These are phyloP conservation scores for Drosophila persimilis DNA, from an alignment of 1,140 invertebrate genomes.

Conservation along the genomic window DNA sequence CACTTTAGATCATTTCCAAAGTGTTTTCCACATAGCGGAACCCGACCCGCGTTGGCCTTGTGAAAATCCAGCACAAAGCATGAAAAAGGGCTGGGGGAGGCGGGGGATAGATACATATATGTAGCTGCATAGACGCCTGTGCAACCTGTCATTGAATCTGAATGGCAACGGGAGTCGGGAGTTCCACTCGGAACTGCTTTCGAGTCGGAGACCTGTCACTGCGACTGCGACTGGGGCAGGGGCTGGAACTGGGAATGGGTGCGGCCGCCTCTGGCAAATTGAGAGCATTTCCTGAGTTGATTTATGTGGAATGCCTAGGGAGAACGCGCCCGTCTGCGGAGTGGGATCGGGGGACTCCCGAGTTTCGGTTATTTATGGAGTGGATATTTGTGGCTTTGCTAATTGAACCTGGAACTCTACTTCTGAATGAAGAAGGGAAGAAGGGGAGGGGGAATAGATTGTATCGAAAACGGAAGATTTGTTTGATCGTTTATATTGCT, in stretches of 20 bases:
- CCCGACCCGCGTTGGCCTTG: conserved; percentile 41
- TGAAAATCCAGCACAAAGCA: conserved; percentile 32
- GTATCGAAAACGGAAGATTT: no score
- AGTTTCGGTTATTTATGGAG: conserved; percentile 40
- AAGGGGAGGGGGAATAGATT: not conserved
- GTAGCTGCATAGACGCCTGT: not conserved
- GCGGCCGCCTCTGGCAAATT: conserved; percentile 54
- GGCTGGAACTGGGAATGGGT: conserved; percentile 24
- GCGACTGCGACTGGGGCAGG: not conserved
- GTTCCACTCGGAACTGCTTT: conserved; percentile 21
- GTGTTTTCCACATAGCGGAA: conserved; percentile 37
- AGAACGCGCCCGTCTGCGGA: conserved; percentile 2
- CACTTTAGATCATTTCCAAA: conserved; percentile 38
- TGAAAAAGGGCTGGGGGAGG: conserved; percentile 16
- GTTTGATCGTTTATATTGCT: not conserved
- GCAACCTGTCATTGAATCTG: conserved; percentile 40
- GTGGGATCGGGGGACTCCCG: not conserved
- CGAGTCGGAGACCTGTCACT: conserved; percentile 39
- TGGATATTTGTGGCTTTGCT: conserved; percentile 31
- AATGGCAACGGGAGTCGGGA: conserved; percentile 31
- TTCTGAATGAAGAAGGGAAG: not conserved
- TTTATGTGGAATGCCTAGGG: conserved; percentile 54
- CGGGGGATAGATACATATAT: not conserved
- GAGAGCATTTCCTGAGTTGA: conserved; percentile 64
- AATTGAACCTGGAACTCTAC: conserved; percentile 22